phyloP scores from a whole-genome alignment of 2,888 invertebrate genomes.

The Philhelius pedissequus region DNA sequence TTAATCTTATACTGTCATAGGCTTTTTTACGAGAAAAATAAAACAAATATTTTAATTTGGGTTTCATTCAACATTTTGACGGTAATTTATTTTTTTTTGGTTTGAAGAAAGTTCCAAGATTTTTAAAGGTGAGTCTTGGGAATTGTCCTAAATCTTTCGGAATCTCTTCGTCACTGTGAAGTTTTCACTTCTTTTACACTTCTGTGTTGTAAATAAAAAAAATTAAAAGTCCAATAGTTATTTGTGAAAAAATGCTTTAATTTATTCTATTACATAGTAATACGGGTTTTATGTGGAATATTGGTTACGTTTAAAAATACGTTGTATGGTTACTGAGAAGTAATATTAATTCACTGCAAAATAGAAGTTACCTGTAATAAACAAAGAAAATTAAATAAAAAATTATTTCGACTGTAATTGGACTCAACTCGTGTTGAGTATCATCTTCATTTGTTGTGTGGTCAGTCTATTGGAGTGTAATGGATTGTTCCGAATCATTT shows the following conservation, averaged over 20 bases:
- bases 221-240: not conserved
- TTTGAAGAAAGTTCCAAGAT: not conserved
- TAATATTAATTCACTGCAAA: not conserved
- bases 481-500: not conserved
- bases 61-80: not conserved
- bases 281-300: not conserved
- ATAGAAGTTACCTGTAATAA: not conserved
- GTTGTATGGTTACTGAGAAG: not conserved
- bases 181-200: not conserved
- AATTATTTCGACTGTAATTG: not conserved
- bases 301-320: not conserved
- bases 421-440: not conserved
- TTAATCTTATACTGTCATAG: not conserved
- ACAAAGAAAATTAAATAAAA: not conserved
- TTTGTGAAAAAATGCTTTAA: not conserved
- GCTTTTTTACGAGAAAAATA: not conserved
- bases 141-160: not conserved
- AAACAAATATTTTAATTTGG: not conserved
- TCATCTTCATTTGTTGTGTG: not conserved
- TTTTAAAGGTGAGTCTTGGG: not conserved
- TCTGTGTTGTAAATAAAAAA: not conserved
- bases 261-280: not conserved
- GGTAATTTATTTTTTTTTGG: not conserved
- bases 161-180: not conserved
- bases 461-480: slow-evolving; percentile 1